Evolutionary conservation across 2,113 vertebrate species (phyloP), one percentile per base, ranked within the genome.

Genomic region (Paralichthys olivaceus): DNA sequence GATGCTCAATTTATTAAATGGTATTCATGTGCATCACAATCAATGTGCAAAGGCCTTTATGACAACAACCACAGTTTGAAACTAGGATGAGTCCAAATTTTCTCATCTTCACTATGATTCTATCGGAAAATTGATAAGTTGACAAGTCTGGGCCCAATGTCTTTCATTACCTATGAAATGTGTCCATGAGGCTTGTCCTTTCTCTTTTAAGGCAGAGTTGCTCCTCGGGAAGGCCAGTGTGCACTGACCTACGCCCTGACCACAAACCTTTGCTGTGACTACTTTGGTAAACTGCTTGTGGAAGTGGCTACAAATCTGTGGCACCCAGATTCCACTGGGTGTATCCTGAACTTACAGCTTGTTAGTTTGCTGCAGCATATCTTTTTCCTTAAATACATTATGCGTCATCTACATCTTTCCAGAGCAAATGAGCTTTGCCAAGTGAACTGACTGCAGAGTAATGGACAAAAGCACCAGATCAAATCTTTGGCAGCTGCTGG

Each of bases 261-360:
- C 89, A 86, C 89, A 88, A 84, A 84, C 77, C 77, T 74, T n/a
- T 70, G 56, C 66, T 59, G 34, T 81, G 65, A 83, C 77, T 75
- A 73, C 81, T 69, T 54, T 69, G 66, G 56, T 86, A 78, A 83
- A 84, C 79, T 86, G 75, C 75, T 81, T n/a, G 23, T 84, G 77
- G 81, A 87, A 73, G 87, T 85, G 85, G 81, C 75, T 71, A 79
- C 80, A 80, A 79, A 81, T 75, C 75, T 22, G 5, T 84, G 79
- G 86, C 77, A 86, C 80, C 81, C 78, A 80, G 80, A 85, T 81
- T 84, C 81, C 77, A 66, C 73, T 78, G 89, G 87, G 84, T 71
- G 87, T 88, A 59, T 81, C 87, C 89, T 71, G 70, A 43, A 15
- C 58, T 79, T 79, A 54, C 80, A 85, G 73, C 65, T 82, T 72